These are phyloP conservation scores for Siderastrea siderea DNA, from an alignment of 92 coral and sea anemone species.

Conservation along the genomic window DNA sequence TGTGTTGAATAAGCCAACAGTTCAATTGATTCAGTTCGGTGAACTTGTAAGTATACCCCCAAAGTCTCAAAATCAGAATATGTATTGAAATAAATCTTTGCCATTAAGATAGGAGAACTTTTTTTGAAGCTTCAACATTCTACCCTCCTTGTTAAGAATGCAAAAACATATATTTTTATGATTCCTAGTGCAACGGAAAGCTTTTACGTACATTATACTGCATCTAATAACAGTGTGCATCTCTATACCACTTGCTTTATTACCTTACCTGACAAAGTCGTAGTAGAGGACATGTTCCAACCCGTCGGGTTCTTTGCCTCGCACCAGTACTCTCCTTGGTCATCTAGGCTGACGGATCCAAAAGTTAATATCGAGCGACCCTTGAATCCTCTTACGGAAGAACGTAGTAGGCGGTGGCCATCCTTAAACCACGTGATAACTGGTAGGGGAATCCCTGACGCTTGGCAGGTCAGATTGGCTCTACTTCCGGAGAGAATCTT, in stretches of 20 bases:
- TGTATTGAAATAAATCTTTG: too few species aligned
- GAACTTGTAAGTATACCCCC: too few species aligned
- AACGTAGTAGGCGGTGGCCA: background rate
- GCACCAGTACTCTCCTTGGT: constrained; percentile 61
- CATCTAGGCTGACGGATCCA: constrained; percentile 11
- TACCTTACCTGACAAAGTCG: constrained; percentile 16
- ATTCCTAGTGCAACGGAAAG: background rate
- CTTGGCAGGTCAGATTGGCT: constrained; percentile 26
- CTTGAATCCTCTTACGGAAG: background rate
- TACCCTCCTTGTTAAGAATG: too few species aligned
- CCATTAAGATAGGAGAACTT: too few species aligned
- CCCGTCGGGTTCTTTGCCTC: constrained; percentile 60
- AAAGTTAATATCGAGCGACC: constrained; percentile 29
- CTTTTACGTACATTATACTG: too few species aligned
- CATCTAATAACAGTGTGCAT: too few species aligned
- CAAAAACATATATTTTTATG: too few species aligned
- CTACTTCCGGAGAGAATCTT: background rate
- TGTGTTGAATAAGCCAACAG: too few species aligned
- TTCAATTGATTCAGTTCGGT: too few species aligned
- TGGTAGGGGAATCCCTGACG: constrained; percentile 33
- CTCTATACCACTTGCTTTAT: too few species aligned
- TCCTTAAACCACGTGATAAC: constrained; percentile 42
- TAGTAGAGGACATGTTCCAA: constrained; percentile 10
- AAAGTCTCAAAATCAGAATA: too few species aligned
- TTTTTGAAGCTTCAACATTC: too few species aligned